Evolutionary conservation across 2,888 invertebrate genomes (phyloP).

Genomic region (Megalurothrips usitatus): DNA sequence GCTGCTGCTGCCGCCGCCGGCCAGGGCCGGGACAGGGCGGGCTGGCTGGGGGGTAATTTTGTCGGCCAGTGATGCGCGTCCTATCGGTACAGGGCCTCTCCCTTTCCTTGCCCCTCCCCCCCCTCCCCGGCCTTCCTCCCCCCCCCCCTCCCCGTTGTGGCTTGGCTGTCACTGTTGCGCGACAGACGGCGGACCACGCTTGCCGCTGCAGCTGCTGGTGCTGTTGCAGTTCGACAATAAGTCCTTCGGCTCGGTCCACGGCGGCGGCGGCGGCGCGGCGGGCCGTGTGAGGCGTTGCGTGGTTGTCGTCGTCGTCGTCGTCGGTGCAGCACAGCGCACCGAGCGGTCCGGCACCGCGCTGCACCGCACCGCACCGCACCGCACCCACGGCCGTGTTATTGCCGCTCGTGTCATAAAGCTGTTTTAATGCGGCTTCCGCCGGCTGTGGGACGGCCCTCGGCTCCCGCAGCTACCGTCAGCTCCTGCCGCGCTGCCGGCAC

Average conservation of each 20-base stretch:
- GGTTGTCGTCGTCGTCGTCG: neutral
- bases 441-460: neutral
- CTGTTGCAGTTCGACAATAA: too few species aligned
- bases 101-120: neutral
- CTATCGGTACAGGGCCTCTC: neutral
- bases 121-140: neutral
- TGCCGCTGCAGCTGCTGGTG: neutral
- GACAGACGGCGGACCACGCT: neutral
- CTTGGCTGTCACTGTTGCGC: too few species aligned
- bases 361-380: neutral
- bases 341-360: neutral
- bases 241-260: too few species aligned
- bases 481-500: too few species aligned
- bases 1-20: neutral
- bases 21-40: neutral
- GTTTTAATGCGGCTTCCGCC: neutral
- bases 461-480: neutral
- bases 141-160: neutral
- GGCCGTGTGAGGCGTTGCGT: too few species aligned
- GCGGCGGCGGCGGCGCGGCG: too few species aligned
- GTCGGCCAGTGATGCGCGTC: conserved; percentile 21
- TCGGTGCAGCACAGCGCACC: neutral
- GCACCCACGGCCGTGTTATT: neutral
- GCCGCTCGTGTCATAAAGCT: neutral
- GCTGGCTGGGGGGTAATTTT: conserved; percentile 14